These are phyloP conservation scores for Epinotia ramella DNA, from an alignment of 2,888 invertebrate species.

Conservation along the genomic window DNA sequence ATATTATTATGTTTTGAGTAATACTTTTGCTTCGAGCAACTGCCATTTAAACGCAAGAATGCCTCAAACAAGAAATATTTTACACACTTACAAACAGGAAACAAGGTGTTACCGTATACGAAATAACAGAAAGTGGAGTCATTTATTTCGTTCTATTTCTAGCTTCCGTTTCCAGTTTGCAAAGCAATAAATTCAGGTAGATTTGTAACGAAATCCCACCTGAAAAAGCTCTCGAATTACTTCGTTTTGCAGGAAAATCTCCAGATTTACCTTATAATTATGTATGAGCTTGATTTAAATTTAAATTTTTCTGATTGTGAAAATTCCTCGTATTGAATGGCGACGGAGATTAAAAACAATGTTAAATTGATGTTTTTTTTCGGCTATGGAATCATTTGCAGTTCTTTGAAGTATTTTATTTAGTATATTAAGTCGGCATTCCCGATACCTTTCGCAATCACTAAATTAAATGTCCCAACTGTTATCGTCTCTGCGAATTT, in stretches of 20 bases:
- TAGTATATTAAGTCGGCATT: too few species aligned
- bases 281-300: constrained; percentile 42
- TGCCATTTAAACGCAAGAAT: too few species aligned
- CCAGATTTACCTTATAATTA: constrained; percentile 43
- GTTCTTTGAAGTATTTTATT: neutral
- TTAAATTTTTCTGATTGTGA: constrained; percentile 28
- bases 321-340: constrained; percentile 23
- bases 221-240: constrained; percentile 43
- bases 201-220: constrained; percentile 43
- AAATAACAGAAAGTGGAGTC: constrained; percentile 10
- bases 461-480: too few species aligned
- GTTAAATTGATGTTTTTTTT: neutral
- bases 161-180: constrained; percentile 27
- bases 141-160: constrained; percentile 32
- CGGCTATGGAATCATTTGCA: neutral
- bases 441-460: too few species aligned
- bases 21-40: too few species aligned
- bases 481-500: too few species aligned
- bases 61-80: neutral
- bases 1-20: too few species aligned
- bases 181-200: constrained; percentile 43
- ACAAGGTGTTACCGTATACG: neutral
- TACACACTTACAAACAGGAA: neutral
- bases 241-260: constrained; percentile 36
- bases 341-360: constrained; percentile 4